These are phyloP conservation scores for Crypturellus tataupa DNA, from an alignment of 2,797 vertebrate genomes.

Conservation along the genomic window DNA sequence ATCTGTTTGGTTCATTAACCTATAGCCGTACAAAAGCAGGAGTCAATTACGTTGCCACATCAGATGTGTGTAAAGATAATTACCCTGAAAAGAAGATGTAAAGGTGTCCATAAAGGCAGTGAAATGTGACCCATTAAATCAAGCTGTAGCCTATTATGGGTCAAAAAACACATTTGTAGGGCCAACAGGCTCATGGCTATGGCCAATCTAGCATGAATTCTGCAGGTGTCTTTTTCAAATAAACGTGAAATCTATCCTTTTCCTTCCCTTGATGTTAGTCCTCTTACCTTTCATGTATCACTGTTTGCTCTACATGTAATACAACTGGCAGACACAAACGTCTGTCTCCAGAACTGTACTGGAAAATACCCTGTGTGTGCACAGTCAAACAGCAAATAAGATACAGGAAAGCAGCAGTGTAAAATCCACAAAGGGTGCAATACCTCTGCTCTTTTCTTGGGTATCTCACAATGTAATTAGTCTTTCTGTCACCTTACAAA, in stretches of 20 bases:
- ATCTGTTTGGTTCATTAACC: slow-evolving; percentile 81
- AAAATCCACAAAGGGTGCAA: neutral
- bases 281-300: neutral
- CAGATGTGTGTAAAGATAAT: slow-evolving; percentile 83
- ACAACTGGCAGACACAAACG: neutral
- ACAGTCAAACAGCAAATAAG: neutral
- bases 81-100: slow-evolving; percentile 82
- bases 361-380: neutral
- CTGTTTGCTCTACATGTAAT: neutral
- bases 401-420: neutral
- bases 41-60: slow-evolving; percentile 81
- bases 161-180: slow-evolving; percentile 83
- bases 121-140: slow-evolving; percentile 85
- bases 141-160: slow-evolving; percentile 81
- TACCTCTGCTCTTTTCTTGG: neutral
- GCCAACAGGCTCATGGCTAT: slow-evolving; percentile 72
- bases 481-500: neutral
- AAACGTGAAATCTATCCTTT: slow-evolving; percentile 67
- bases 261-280: neutral
- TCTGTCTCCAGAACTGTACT: neutral
- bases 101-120: slow-evolving; percentile 81
- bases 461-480: neutral
- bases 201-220: slow-evolving; percentile 81
- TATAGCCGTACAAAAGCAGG: slow-evolving; percentile 78
- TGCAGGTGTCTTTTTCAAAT: slow-evolving; percentile 77